Conservation (phyloP, 2,113 vertebrate genomes). For the Typhlomys cinereus region DNA sequence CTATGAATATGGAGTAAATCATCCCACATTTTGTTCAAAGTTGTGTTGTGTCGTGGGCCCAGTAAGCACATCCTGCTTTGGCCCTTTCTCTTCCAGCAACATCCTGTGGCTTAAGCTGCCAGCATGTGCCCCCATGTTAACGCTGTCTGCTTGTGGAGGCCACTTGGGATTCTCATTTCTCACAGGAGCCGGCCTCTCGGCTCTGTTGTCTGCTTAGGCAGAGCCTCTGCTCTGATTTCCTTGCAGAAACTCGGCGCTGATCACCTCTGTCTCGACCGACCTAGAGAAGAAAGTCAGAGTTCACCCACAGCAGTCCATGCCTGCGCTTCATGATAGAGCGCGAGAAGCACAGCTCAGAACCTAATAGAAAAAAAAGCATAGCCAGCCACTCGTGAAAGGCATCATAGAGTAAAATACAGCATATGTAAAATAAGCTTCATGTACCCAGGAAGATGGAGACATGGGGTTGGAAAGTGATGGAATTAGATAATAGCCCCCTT, state of each 20-base stretch:
- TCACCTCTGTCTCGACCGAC: neutral
- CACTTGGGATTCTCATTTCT: neutral
- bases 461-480: neutral
- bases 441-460: neutral
- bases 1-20: too few relatives aligned
- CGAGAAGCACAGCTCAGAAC: neutral
- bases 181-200: neutral
- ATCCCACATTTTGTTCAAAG: neutral
- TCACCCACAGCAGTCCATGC: neutral
- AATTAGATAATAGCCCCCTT: neutral
- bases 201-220: neutral
- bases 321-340: neutral
- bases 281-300: neutral
- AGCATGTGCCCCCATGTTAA: neutral
- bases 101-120: neutral
- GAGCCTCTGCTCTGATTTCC: neutral
- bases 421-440: neutral
- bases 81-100: neutral
- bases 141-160: too few relatives aligned
- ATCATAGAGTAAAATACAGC: too few relatives aligned
- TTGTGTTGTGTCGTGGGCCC: neutral
- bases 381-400: neutral
- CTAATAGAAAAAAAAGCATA: neutral
- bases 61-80: neutral
- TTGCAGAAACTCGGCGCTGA: neutral